phyloP scores from a whole-genome alignment of 2,797 vertebrate genomes.

The Falco cherrug region DNA sequence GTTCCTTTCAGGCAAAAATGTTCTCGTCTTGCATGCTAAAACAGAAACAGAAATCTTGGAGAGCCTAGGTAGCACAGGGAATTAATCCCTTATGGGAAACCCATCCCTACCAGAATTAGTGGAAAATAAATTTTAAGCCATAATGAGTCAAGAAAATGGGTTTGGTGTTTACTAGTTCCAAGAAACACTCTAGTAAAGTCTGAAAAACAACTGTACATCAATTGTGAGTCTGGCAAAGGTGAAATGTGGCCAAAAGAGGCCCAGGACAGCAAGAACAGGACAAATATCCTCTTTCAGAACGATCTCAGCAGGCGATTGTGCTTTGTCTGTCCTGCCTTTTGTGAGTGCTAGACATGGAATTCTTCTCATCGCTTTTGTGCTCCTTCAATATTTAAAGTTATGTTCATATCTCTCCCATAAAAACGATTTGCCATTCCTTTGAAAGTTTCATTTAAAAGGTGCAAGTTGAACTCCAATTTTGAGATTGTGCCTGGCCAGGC shows the following conservation, averaged over 20 bases:
- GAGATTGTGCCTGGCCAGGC: neutral
- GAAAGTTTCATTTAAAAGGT: neutral
- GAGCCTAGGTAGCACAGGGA: constrained; percentile 28
- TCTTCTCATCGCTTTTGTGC: neutral
- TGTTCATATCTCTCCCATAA: neutral
- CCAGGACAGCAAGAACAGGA: neutral
- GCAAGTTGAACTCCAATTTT: neutral
- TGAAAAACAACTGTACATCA: neutral
- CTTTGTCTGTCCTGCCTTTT: neutral
- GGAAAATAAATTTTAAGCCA: constrained; percentile 33
- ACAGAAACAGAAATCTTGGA: constrained; percentile 46
- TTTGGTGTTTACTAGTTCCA: constrained; percentile 17
- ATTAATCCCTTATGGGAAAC: constrained; percentile 41
- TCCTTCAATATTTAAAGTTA: neutral
- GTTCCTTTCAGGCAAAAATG: constrained; percentile 15
- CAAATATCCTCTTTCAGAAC: neutral
- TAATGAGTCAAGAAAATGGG: constrained; percentile 24
- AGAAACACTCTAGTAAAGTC: constrained; percentile 24
- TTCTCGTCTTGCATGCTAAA: constrained; percentile 2
- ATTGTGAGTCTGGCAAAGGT: neutral
- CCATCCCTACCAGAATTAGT: constrained; percentile 27
- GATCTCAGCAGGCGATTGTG: neutral
- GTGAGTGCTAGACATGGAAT: neutral
- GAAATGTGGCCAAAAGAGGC: constrained; percentile 4
- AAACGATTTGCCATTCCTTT: fast-evolving